Conservation (phyloP, 2,113 vertebrate genomes). For the Eurypyga helias region DNA sequence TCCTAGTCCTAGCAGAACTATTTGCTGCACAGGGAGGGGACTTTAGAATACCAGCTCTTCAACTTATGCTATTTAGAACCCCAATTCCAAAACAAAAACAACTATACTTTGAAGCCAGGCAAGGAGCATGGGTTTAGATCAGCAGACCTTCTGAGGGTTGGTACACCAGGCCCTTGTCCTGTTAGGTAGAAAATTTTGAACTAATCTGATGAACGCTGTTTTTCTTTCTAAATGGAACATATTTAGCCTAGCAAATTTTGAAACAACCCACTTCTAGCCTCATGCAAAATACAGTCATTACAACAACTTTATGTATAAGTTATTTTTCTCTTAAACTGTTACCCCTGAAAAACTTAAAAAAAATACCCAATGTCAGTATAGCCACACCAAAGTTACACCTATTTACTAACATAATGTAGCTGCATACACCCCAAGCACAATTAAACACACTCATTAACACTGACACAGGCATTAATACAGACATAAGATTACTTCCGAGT, state of each 20-base stretch:
- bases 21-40: neutral
- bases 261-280: neutral
- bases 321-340: neutral
- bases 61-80: neutral
- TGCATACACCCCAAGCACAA: neutral
- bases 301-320: neutral
- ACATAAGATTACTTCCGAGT: neutral
- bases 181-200: neutral
- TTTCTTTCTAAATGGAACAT: neutral
- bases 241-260: neutral
- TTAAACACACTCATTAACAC: neutral
- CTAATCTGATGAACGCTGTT: neutral
- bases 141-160: neutral
- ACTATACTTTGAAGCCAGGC: neutral
- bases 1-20: neutral
- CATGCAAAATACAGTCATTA: neutral
- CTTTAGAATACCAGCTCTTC: neutral
- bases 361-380: neutral
- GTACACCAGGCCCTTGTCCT: neutral
- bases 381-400: neutral
- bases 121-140: neutral
- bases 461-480: neutral
- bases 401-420: neutral
- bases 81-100: neutral
- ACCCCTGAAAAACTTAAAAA: neutral